Percentiles rank a stretch among this genome's conserved stretches.
Evolutionary conservation across 2,888 invertebrate species (phyloP).

Genomic region (Platynereis dumerilii): DNA sequence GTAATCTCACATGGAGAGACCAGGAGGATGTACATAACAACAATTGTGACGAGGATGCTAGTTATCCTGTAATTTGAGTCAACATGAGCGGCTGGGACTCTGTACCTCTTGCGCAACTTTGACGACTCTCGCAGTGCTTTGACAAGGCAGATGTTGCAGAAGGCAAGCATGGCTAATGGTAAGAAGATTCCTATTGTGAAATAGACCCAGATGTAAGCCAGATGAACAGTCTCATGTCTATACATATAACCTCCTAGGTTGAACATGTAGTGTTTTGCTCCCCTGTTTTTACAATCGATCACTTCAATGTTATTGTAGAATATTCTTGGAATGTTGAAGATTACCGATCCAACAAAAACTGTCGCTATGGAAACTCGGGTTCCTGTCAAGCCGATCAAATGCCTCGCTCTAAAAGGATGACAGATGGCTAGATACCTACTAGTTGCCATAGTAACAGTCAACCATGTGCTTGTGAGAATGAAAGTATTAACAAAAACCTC

Average conservation of each 20-base stretch:
- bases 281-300: conserved; percentile 18
- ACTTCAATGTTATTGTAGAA: conserved; percentile 29
- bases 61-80: conserved; percentile 49
- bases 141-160: conserved; percentile 56
- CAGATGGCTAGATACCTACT: conserved; percentile 79
- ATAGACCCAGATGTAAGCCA: conserved; percentile 32
- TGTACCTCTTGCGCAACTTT: conserved; percentile 45
- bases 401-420: conserved; percentile 74
- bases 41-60: conserved; percentile 55
- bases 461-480: conserved; percentile 75
- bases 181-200: conserved; percentile 30
- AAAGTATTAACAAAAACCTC: conserved; percentile 55
- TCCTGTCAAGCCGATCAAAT: conserved; percentile 68
- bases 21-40: conserved; percentile 56
- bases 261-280: conserved; percentile 17
- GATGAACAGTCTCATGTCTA: neutral
- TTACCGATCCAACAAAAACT: conserved; percentile 29
- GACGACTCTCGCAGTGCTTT: conserved; percentile 53
- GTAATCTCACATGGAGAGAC: conserved; percentile 59
- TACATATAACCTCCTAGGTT: neutral
- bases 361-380: conserved; percentile 49
- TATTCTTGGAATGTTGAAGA: conserved; percentile 36
- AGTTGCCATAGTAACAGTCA: conserved; percentile 76
- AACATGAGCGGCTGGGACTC: conserved; percentile 44
- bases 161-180: conserved; percentile 50